A percentile compares a stretch with the other conserved stretches of the same genome.
These are phyloP conservation scores for Tupaia chinensis DNA, from an alignment of 2,113 vertebrate species.

Conservation along the genomic window DNA sequence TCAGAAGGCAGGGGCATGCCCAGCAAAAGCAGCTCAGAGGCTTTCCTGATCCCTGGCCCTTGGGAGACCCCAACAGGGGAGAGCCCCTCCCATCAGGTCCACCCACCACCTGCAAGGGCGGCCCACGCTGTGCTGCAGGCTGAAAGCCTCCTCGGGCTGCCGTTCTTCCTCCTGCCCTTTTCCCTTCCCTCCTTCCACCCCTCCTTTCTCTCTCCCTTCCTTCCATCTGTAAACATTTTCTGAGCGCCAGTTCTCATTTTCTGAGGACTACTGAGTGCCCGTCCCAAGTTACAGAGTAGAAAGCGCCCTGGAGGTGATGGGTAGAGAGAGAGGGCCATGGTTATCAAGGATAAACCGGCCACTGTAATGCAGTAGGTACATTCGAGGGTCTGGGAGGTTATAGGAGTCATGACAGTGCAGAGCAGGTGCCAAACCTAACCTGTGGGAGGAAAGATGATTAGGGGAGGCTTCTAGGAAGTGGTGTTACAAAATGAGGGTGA, in stretches of 20 bases:
- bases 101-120: not conserved
- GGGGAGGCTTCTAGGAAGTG: not conserved
- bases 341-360: not conserved
- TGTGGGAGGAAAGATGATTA: not conserved
- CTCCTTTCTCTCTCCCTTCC: not conserved
- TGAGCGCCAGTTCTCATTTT: not conserved
- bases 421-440: not conserved
- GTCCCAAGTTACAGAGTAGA: too few relatives aligned
- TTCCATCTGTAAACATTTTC: not conserved
- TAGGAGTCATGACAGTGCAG: accelerated
- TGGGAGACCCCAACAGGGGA: not conserved
- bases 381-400: not conserved
- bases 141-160: not conserved
- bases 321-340: too few relatives aligned
- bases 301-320: not conserved
- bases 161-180: not conserved
- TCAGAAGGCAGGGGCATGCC: not conserved
- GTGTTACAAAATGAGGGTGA: not conserved
- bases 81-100: not conserved
- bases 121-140: not conserved
- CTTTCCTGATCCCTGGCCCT: not conserved
- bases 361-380: not conserved
- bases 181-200: too few relatives aligned
- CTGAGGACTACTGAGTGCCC: too few relatives aligned
- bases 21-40: not conserved